Conservation (phyloP, 2,888 invertebrate genomes). For the Vannuccia rotundouncinata region DNA sequence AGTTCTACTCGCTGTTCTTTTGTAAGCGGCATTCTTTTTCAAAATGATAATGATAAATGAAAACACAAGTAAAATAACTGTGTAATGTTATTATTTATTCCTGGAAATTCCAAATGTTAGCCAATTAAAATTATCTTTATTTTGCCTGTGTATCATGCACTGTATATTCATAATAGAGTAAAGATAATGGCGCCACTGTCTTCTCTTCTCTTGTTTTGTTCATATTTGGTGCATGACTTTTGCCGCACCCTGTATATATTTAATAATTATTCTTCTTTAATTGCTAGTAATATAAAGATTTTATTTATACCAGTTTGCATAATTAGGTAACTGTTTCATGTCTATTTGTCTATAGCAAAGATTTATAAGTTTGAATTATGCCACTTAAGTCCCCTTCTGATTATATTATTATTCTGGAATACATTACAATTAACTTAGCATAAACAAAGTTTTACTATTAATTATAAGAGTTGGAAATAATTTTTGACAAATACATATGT, state of each 20-base stretch:
- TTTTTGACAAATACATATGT: too few species aligned
- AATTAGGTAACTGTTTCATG: too few species aligned
- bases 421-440: too few species aligned
- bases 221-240: background rate
- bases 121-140: conserved; percentile 26
- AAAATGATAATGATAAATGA: conserved; percentile 26
- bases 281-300: too few species aligned
- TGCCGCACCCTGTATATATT: background rate
- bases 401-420: too few species aligned
- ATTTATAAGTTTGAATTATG: too few species aligned
- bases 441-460: too few species aligned
- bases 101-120: conserved; percentile 17
- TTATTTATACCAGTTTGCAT: too few species aligned
- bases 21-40: conserved; percentile 27
- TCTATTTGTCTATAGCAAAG: too few species aligned
- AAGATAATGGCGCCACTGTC: conserved; percentile 23
- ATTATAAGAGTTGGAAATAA: too few species aligned
- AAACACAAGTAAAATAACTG: conserved; percentile 26
- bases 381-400: too few species aligned
- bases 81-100: conserved; percentile 5
- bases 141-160: conserved; percentile 14
- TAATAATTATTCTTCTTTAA: too few species aligned
- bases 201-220: background rate
- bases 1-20: conserved; percentile 25
- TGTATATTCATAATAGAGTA: conserved; percentile 21